Conservation (phyloP, 1,140 invertebrate genomes). For the Ylistrum balloti region DNA sequence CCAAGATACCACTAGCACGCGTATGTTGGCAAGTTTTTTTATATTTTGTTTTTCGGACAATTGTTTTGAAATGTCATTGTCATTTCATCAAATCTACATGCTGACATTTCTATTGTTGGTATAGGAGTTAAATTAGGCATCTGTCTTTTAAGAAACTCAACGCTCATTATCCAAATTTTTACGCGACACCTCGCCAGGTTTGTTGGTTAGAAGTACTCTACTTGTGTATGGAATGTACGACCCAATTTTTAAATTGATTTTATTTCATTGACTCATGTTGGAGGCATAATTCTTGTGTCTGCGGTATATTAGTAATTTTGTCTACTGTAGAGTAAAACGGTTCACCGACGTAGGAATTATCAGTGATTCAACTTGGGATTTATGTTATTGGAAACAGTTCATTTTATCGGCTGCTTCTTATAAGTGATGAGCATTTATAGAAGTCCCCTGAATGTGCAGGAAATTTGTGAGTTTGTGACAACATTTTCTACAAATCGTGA, state of each 20-base stretch:
- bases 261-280: background rate
- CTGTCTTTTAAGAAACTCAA: conserved; percentile 18
- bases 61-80: conserved; percentile 40
- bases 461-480: too few species aligned
- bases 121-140: conserved; percentile 28
- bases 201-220: background rate
- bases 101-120: background rate
- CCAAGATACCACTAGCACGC: background rate
- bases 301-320: background rate
- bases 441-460: too few species aligned
- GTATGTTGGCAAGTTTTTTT: background rate
- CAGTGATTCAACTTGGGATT: background rate
- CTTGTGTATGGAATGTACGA: background rate
- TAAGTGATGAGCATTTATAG: too few species aligned
- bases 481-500: too few species aligned
- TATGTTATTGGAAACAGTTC: background rate
- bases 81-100: background rate
- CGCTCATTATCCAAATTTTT: background rate
- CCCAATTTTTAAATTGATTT: conserved; percentile 24
- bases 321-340: background rate
- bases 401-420: too few species aligned
- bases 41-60: background rate
- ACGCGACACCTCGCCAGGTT: background rate
- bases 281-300: background rate
- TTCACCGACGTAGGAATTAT: background rate